Base-by-base conservation (phyloP, 1,140 invertebrate genomes). In the Nixonia krombeini region DNA sequence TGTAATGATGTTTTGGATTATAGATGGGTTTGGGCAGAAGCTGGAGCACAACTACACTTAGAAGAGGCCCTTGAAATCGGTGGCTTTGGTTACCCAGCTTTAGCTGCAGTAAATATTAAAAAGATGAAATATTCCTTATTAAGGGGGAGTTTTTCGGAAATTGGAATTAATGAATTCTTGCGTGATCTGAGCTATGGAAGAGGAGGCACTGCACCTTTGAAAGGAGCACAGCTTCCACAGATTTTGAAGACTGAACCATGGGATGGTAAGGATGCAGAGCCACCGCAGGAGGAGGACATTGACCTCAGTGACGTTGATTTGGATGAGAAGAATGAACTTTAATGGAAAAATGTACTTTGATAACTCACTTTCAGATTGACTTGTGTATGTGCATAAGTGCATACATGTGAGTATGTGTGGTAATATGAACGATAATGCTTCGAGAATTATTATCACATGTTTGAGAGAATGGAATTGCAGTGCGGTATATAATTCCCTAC, bases 71-170 rank as follows among this genome's bases (percentile, higher is more conserved):
- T 99, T 15, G 97, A 96, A 72, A 94, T 99, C 53, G 98, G 98
- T 49, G 93, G 94, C 1, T 96, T 95, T 84, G 93, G 93, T 16
- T 94, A 95, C 80, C 93, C 95, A 31, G 97, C 97, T 7, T 92
- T 99, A 90, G 96, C 95, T 7, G 97, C 96, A 15, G 91, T 99
- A 18, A 99, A 99, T 85, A 89, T 91, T 5, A 96, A 98, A 84
- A 99, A 99, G 86, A 93, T 97, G 90, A 99, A 98, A 79, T 99
- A 94, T 86, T 95, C 96, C 0, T 87, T 96, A 1, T 86, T 99
- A 0, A 91, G 94, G 71, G 97, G 97, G 37, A 94, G 97, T 15
- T 99, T 99, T 86, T 97, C 95, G 4, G 89, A 93, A 68, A 92
- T 93, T 53, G 98, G 98, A 56, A 97, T 99, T 76, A 92, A 93